These are phyloP conservation scores for Heliconius cydno DNA, from an alignment of 2,888 invertebrate species.

Conservation along the genomic window DNA sequence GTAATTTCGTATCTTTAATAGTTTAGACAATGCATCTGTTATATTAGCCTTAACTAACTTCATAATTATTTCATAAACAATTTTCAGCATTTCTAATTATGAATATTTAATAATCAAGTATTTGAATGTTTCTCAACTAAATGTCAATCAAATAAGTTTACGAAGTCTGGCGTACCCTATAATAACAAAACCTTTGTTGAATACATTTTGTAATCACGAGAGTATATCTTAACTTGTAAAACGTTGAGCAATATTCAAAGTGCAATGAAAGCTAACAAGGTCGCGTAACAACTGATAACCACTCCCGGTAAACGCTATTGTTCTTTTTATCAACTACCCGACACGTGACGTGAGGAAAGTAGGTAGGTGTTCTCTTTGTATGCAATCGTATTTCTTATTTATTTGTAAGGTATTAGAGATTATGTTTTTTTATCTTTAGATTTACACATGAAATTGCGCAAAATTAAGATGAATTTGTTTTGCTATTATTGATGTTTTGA, in stretches of 20 bases:
- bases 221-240: slow-evolving; percentile 20
- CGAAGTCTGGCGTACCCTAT: slow-evolving; percentile 11
- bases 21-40: background rate
- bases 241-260: slow-evolving; percentile 23
- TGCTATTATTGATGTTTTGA: background rate
- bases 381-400: background rate
- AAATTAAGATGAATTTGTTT: background rate
- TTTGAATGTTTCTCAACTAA: slow-evolving; percentile 16
- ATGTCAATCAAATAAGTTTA: slow-evolving; percentile 21
- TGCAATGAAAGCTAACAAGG: slow-evolving; percentile 33
- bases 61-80: background rate
- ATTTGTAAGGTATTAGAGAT: background rate
- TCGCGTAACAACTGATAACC: slow-evolving; percentile 27
- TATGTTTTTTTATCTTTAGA: background rate
- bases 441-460: background rate
- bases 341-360: slow-evolving; percentile 19
- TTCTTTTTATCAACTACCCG: slow-evolving; percentile 22
- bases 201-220: slow-evolving; percentile 6
- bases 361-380: background rate
- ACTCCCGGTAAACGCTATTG: slow-evolving; percentile 20
- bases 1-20: background rate
- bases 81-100: background rate
- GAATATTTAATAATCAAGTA: background rate
- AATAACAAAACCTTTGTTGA: slow-evolving; percentile 17
- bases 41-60: background rate